A percentile compares a stretch with the other conserved stretches of the same genome.
These are phyloP conservation scores for Tylochromis polylepis DNA, from an alignment of 2,113 vertebrate species.

Conservation along the genomic window DNA sequence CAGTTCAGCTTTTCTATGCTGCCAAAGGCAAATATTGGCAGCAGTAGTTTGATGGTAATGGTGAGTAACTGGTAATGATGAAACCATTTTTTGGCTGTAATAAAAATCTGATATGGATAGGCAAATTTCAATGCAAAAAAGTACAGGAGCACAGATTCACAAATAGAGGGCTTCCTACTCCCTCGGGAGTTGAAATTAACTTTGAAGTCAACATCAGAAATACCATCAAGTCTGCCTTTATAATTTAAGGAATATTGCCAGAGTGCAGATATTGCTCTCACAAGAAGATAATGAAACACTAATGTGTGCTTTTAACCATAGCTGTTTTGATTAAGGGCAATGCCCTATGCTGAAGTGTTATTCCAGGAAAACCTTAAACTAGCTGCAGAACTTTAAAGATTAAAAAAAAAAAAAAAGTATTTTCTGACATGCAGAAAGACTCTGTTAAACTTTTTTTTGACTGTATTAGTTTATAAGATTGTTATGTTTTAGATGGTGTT, in stretches of 20 bases:
- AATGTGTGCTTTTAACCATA: background rate
- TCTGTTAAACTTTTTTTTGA: background rate
- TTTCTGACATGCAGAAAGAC: background rate
- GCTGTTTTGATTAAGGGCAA: background rate
- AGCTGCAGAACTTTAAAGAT: background rate
- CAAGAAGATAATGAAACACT: background rate
- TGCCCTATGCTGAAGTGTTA: background rate
- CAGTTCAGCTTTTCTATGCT: background rate
- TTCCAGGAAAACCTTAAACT: background rate
- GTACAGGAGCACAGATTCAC: background rate
- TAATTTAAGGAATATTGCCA: background rate
- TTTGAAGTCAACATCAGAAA: background rate
- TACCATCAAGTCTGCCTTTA: background rate
- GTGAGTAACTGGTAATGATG: background rate
- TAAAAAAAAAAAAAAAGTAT: background rate
- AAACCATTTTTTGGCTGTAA: background rate
- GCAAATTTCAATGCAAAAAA: background rate
- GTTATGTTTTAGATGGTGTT: background rate
- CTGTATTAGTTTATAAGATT: background rate
- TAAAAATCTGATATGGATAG: background rate
- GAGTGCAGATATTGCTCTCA: background rate
- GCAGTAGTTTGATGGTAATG: background rate
- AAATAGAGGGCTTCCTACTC: background rate
- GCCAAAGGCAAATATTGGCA: background rate
- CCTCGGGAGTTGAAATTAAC: background rate